phyloP scores from a whole-genome alignment of 2,888 invertebrate species.

The Azorinus chamasolen region DNA sequence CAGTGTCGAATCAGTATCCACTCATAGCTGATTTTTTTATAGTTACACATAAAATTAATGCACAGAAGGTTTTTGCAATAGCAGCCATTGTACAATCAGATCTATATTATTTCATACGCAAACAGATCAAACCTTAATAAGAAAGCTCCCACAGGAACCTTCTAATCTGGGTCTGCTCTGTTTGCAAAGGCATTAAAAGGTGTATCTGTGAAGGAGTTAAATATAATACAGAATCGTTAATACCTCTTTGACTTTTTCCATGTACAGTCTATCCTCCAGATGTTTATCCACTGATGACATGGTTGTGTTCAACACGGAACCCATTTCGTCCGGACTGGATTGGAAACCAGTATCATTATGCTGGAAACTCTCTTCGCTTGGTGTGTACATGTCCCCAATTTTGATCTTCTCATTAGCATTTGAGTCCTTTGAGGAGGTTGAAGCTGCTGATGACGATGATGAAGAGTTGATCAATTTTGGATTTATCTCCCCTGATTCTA shows the following conservation, averaged over 20 bases:
- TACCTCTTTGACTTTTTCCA: conserved; percentile 53
- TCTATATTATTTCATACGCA: too few species aligned
- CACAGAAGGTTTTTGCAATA: too few species aligned
- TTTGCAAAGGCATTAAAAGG: too few species aligned
- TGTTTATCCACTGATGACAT: conserved; percentile 37
- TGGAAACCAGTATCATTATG: conserved; percentile 24
- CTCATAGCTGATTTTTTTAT: too few species aligned
- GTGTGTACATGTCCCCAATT: conserved; percentile 25
- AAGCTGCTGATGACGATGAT: conserved; percentile 29
- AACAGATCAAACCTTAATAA: too few species aligned
- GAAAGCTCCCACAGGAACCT: too few species aligned
- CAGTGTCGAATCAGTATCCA: too few species aligned
- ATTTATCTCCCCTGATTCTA: conserved; percentile 46
- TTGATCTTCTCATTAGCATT: conserved; percentile 42
- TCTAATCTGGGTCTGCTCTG: too few species aligned
- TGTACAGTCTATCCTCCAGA: conserved; percentile 36
- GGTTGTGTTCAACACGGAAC: conserved; percentile 35
- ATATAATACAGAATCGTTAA: too few species aligned
- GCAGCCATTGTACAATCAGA: too few species aligned
- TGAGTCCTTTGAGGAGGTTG: conserved; percentile 38
- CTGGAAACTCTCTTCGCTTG: conserved; percentile 18
- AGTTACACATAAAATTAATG: too few species aligned
- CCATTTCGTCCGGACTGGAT: conserved; percentile 33
- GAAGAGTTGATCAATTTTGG: conserved; percentile 46
- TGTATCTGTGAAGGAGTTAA: too few species aligned